Evolutionary conservation across 2,797 vertebrate species (phyloP), one percentile per base, ranked within the genome.

Genomic region (Presbytis comata): DNA sequence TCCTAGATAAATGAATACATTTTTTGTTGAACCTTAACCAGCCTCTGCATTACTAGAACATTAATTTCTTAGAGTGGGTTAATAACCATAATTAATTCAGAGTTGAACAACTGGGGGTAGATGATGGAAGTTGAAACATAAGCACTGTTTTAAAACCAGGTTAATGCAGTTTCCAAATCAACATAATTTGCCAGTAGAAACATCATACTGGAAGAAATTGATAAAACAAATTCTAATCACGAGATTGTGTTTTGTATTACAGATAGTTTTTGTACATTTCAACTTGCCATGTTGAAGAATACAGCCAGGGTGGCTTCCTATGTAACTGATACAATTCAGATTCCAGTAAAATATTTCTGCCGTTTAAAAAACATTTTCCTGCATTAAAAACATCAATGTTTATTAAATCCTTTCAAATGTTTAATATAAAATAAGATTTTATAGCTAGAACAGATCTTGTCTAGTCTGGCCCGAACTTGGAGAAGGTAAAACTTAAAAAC

Each of bases 1-100:
- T 92, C 50, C 41, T 78, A 9, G 30, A 41, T 84, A 90, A 92
- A 64, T 86, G 33, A 82, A 26, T 70, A 6, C 12, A 70, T 96
- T 89, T 67, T 80, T 90, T 89, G 30, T 85, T 94, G 78, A 92
- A 59, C n/a, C 19, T 78, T 75, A 94, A 84, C 1, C 33, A 76
- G 10, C 1, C 28, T 39, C 55, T 39, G 44, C 41, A 94, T 44
- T 57, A 11, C 28, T 64, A 93, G 33, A 89, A 85, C 30, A 93
- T 78, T 82, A 39, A 81, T 85, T 96, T 95, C n/a, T 93, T 93
- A 57, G 14, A 89, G 59, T 70, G 22, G 17, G 24, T 86, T 85
- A 91, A 76, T 89, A 67, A 70, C 26, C 6, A 48, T 59, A 64
- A 61, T 89, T 41, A 94, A 83, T 24, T 83, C 48, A 39, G 72